A percentile compares a stretch with the other conserved stretches of the same genome.
These are phyloP conservation scores for Callionymus lyra DNA, from an alignment of 2,113 vertebrate genomes.

Conservation along the genomic window DNA sequence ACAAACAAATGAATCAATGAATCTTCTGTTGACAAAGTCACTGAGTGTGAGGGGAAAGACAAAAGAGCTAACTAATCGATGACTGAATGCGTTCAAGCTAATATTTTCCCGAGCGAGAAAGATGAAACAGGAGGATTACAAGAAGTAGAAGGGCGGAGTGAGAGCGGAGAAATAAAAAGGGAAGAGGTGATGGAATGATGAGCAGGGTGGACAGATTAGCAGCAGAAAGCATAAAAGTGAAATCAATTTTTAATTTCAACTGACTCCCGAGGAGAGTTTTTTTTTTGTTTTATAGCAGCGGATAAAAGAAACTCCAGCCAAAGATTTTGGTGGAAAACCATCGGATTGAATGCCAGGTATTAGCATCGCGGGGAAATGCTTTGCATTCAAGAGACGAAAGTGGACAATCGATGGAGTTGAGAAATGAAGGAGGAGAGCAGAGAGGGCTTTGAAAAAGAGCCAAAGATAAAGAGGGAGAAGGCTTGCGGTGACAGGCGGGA, in stretches of 20 bases:
- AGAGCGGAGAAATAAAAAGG: slow-evolving; percentile 9
- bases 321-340: too few species aligned
- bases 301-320: not conserved
- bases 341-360: too few species aligned
- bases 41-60: slow-evolving; percentile 13
- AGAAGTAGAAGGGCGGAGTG: slow-evolving; percentile 15
- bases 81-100: slow-evolving; percentile 24
- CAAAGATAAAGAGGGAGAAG: slow-evolving; percentile 1
- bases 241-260: slow-evolving; percentile 35
- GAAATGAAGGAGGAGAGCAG: too few species aligned
- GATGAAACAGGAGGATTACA: not conserved
- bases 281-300: not conserved
- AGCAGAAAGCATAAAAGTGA: slow-evolving; percentile 10
- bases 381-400: too few species aligned
- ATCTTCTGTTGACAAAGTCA: slow-evolving; percentile 30
- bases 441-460: not conserved
- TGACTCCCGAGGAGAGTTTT: not conserved
- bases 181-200: slow-evolving; percentile 3
- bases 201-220: slow-evolving; percentile 14
- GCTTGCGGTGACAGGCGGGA: too few species aligned
- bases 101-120: slow-evolving; percentile 8
- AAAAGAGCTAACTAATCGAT: slow-evolving; percentile 10
- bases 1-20: slow-evolving; percentile 33
- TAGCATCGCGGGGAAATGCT: too few species aligned
- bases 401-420: too few species aligned